Conservation (phyloP, 2,888 invertebrate species). For the Mantis religiosa region DNA sequence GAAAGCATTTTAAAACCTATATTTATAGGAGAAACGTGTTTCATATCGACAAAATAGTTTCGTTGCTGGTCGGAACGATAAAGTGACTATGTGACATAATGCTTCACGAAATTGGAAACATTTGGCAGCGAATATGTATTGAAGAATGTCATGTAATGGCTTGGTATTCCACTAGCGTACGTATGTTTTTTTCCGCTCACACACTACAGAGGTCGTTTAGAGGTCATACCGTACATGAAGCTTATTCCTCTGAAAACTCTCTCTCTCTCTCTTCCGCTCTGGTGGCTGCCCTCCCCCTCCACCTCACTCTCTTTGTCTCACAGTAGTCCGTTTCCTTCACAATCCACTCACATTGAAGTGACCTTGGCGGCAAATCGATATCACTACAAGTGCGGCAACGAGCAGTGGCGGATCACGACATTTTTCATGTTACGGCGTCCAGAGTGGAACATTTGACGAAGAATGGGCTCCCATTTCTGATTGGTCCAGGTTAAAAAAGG, state of each 20-base stretch:
- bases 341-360: constrained; percentile 8
- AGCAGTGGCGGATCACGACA: neutral
- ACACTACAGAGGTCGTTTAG: neutral
- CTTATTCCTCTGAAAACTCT: neutral
- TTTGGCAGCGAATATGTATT: neutral
- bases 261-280: neutral
- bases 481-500: too few species aligned
- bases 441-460: too few species aligned
- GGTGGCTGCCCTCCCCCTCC: too few species aligned
- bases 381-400: neutral
- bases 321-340: neutral
- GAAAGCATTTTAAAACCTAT: too few species aligned
- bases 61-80: too few species aligned
- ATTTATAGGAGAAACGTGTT: too few species aligned
- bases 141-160: neutral
- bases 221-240: neutral
- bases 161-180: neutral
- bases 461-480: too few species aligned
- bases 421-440: too few species aligned
- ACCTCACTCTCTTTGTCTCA: neutral
- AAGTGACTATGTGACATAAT: too few species aligned
- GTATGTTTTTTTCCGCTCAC: neutral
- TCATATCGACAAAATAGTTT: too few species aligned
- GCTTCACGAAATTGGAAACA: neutral
- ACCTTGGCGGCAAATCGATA: constrained; percentile 7